Evolutionary conservation across 2,797 vertebrate species (phyloP).

Genomic region (Austrolebias charrua): DNA sequence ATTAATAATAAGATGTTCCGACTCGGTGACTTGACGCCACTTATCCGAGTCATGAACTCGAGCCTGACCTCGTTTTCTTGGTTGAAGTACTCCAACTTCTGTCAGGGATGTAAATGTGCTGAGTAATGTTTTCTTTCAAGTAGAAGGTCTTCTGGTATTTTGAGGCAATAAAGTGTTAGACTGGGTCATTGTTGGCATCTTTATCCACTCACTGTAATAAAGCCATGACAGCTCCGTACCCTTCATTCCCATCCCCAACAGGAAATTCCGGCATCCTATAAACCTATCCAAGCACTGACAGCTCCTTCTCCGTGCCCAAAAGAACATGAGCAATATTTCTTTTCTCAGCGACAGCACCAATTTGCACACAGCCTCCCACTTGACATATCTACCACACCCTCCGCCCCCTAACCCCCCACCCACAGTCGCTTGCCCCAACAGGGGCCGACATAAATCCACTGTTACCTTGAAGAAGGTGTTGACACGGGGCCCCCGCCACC

Average conservation of each 20-base stretch:
- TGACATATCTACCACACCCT: slow-evolving; percentile 25
- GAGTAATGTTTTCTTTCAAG: slow-evolving; percentile 9
- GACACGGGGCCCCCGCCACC: slow-evolving; percentile 51
- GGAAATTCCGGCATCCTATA: slow-evolving; percentile 57
- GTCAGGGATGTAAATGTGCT: slow-evolving; percentile 37
- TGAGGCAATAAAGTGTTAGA: slow-evolving; percentile 8
- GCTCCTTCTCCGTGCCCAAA: slow-evolving; percentile 25
- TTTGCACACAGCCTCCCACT: slow-evolving; percentile 42
- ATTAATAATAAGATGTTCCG: slow-evolving; percentile 33
- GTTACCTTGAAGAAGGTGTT: slow-evolving; percentile 65
- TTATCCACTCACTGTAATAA: slow-evolving; percentile 29
- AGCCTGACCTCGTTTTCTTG: slow-evolving; percentile 52
- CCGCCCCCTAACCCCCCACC: too few species aligned
- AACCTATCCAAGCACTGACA: slow-evolving; percentile 30
- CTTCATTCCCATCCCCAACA: slow-evolving; percentile 5
- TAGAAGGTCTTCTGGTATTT: neutral
- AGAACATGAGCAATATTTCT: slow-evolving; percentile 49
- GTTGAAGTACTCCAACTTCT: slow-evolving; percentile 42
- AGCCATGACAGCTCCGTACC: slow-evolving; percentile 19
- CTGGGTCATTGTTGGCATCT: slow-evolving; percentile 20
- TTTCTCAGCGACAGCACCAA: slow-evolving; percentile 40
- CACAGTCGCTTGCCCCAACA: slow-evolving; percentile 13
- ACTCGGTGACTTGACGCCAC: slow-evolving; percentile 46
- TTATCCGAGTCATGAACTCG: slow-evolving; percentile 53
- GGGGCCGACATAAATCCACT: slow-evolving; percentile 44